Conservation (phyloP, 92 coral and sea anemone species). For the Heteractis magnifica region DNA sequence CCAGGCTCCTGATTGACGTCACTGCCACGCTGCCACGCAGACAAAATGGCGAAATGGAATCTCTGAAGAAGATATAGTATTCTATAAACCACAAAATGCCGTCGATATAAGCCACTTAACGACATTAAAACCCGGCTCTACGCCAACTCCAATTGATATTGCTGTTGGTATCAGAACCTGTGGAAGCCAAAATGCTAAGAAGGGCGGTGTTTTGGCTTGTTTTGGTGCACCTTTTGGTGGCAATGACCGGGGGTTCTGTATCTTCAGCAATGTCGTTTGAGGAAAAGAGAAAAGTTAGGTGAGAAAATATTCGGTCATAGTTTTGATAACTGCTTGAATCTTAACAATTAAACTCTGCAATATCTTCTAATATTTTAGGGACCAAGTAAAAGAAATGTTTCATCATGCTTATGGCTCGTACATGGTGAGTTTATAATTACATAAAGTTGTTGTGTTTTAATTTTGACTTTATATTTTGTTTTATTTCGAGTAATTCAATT, state of each 20-base stretch:
- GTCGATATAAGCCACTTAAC: constrained; percentile 5
- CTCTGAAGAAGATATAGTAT: constrained; percentile 10
- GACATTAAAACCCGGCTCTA: neutral
- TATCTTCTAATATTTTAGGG: constrained; percentile 51
- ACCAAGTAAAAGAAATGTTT: constrained; percentile 92
- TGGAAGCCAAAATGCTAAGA: constrained; percentile 27
- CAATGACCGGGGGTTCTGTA: constrained; percentile 34
- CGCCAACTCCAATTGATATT: constrained; percentile 28
- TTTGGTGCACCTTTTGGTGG: constrained; percentile 42
- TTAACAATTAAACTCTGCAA: neutral
- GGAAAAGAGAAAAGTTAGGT: constrained; percentile 77
- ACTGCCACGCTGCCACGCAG: constrained; percentile 96
- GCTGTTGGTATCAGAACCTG: constrained; percentile 25
- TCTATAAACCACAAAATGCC: constrained; percentile 19
- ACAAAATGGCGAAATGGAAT: constrained; percentile 60
- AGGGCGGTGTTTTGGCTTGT: constrained; percentile 10
- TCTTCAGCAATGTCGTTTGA: constrained; percentile 81
- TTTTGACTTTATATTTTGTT: neutral
- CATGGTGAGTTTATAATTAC: constrained; percentile 71
- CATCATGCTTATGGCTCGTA: constrained; percentile 93
- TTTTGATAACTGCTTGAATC: neutral
- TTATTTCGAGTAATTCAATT: neutral
- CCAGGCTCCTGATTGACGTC: constrained; percentile 44
- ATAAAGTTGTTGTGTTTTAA: neutral
- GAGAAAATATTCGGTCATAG: constrained; percentile 3